These are phyloP conservation scores for Aplocera efformata DNA, from an alignment of 2,888 invertebrate species.

Conservation along the genomic window DNA sequence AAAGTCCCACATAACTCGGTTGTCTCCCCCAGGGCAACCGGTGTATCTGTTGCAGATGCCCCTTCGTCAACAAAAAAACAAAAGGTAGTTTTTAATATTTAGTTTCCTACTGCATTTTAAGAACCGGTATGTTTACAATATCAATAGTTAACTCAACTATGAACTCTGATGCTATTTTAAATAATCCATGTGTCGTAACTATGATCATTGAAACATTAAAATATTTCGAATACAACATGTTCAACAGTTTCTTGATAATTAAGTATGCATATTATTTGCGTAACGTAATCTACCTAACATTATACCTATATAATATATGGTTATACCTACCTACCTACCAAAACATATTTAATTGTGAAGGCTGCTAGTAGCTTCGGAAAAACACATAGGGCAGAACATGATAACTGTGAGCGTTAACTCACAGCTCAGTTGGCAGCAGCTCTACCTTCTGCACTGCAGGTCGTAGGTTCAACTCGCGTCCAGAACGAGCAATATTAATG, in stretches of 20 bases:
- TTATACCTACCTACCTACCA: slow-evolving; percentile 4
- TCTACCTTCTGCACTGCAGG: no score
- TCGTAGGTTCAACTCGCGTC: no score
- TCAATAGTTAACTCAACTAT: slow-evolving; percentile 6
- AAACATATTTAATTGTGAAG: slow-evolving; percentile 1
- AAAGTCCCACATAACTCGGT: no score
- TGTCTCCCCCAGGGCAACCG: no score
- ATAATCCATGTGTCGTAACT: slow-evolving; percentile 14
- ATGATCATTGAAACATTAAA: neutral
- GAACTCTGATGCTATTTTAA: slow-evolving; percentile 10
- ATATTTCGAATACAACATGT: slow-evolving; percentile 13
- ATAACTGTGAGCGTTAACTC: no score
- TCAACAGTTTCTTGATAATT: slow-evolving; percentile 20
- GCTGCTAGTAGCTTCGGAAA: no score
- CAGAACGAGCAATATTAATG: no score
- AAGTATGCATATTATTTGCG: slow-evolving; percentile 25
- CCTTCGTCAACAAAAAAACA: no score
- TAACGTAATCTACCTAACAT: slow-evolving; percentile 13
- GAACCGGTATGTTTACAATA: slow-evolving; percentile 2
- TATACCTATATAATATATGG: neutral
- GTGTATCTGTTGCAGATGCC: no score
- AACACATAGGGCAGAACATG: no score
- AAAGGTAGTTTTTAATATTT: no score
- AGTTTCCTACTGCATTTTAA: neutral
- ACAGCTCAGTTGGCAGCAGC: no score